Evolutionary conservation across 2,888 invertebrate genomes (phyloP).

Genomic region (Oscheius sp.): DNA sequence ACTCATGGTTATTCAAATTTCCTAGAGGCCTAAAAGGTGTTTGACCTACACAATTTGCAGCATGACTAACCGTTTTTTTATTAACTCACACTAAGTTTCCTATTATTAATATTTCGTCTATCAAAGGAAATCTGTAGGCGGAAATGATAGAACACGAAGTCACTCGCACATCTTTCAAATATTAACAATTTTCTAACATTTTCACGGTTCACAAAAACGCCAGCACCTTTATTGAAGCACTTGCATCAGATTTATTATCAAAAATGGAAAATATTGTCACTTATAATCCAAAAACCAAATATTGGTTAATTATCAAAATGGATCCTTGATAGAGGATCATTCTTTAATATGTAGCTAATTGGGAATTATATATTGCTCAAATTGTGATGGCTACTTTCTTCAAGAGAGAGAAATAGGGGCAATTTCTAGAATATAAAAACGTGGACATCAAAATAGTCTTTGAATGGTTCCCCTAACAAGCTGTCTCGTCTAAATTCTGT

Average conservation of each 20-base stretch:
- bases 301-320: not conserved
- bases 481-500: too few relatives aligned
- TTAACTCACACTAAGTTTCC: too few relatives aligned
- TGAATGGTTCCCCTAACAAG: too few relatives aligned
- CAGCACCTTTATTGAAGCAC: not conserved
- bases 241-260: not conserved
- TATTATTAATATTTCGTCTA: too few relatives aligned
- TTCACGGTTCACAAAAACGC: not conserved
- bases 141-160: not conserved
- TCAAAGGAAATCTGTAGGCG: too few relatives aligned
- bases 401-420: too few relatives aligned
- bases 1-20: constrained; percentile 23
- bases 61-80: not conserved
- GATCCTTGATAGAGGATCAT: not conserved
- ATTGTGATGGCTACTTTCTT: too few relatives aligned
- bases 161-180: constrained; percentile 2
- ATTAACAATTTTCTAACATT: not conserved
- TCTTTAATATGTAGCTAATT: constrained; percentile 7
- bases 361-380: too few relatives aligned
- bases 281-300: not conserved
- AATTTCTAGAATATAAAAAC: too few relatives aligned
- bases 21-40: not conserved
- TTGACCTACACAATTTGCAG: not conserved
- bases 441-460: too few relatives aligned
- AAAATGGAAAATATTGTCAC: not conserved